Evolutionary conservation across 1,140 invertebrate genomes (phyloP).

Genomic region (Armadillidium nasatum): DNA sequence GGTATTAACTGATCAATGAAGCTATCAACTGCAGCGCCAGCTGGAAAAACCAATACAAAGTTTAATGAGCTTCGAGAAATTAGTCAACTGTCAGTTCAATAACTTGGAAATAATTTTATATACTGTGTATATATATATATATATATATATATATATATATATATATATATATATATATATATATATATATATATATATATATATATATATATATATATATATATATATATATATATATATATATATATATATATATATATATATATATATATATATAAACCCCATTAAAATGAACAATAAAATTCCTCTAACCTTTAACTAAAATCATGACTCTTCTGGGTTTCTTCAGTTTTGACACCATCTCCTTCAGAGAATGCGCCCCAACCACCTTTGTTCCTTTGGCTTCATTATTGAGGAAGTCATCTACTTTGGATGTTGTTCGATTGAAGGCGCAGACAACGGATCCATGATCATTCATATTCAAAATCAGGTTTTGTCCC

Average conservation of each 20-base stretch:
- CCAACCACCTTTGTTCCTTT: constrained; percentile 92
- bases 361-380: constrained; percentile 85
- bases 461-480: constrained; percentile 99
- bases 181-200: constrained; percentile 5
- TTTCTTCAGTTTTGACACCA: constrained; percentile 86
- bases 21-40: constrained; percentile 90
- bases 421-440: constrained; percentile 87
- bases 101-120: neutral
- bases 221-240: constrained; percentile 5
- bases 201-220: constrained; percentile 11
- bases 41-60: constrained; percentile 52
- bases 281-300: neutral
- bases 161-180: neutral
- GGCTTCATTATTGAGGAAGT: constrained; percentile 65
- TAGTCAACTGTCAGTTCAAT: too few relatives aligned
- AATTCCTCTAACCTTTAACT: constrained; percentile 73
- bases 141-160: neutral
- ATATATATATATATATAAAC: constrained; percentile 12
- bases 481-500: constrained; percentile 98
- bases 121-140: neutral
- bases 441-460: constrained; percentile 97
- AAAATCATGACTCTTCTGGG: constrained; percentile 91
- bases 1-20: constrained; percentile 89
- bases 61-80: constrained; percentile 42
- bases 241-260: constrained; percentile 6